Percentiles rank a stretch among this genome's conserved stretches.
phyloP scores from a whole-genome alignment of 1,140 invertebrate species.

The Drosophila dunni region DNA sequence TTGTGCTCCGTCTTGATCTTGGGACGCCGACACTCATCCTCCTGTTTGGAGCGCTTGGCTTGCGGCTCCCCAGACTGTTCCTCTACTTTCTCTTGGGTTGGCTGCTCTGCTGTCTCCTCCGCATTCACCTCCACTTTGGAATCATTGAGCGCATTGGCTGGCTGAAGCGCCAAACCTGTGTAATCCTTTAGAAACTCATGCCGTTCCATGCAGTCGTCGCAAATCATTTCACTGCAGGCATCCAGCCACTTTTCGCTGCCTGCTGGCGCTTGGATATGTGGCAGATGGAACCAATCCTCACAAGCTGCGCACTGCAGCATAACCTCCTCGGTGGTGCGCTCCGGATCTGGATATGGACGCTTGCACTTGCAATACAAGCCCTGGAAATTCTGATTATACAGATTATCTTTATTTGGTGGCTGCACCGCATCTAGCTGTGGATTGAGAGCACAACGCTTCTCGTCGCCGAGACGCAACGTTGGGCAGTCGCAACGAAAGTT shows the following conservation, averaged over 20 bases:
- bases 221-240: slow-evolving; percentile 92
- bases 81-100: neutral
- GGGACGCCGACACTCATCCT: slow-evolving; percentile 49
- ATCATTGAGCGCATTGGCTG: slow-evolving; percentile 15
- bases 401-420: slow-evolving; percentile 89
- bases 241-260: slow-evolving; percentile 86
- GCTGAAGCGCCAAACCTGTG: slow-evolving; percentile 82
- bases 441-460: slow-evolving; percentile 66
- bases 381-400: slow-evolving; percentile 98
- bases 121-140: slow-evolving; percentile 28
- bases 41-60: slow-evolving; percentile 57
- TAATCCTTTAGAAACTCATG: slow-evolving; percentile 92
- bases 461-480: slow-evolving; percentile 91
- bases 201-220: slow-evolving; percentile 89
- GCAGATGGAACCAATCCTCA: slow-evolving; percentile 98
- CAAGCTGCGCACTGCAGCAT: slow-evolving; percentile 99
- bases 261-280: slow-evolving; percentile 89
- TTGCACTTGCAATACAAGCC: slow-evolving; percentile 97
- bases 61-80: slow-evolving; percentile 40
- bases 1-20: slow-evolving; percentile 26
- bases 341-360: slow-evolving; percentile 97
- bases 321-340: slow-evolving; percentile 91
- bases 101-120: neutral
- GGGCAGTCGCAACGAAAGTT: slow-evolving; percentile 99
- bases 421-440: slow-evolving; percentile 85